Evolutionary conservation across 1,140 invertebrate genomes (phyloP).

Genomic region (Heliconius hermathena): DNA sequence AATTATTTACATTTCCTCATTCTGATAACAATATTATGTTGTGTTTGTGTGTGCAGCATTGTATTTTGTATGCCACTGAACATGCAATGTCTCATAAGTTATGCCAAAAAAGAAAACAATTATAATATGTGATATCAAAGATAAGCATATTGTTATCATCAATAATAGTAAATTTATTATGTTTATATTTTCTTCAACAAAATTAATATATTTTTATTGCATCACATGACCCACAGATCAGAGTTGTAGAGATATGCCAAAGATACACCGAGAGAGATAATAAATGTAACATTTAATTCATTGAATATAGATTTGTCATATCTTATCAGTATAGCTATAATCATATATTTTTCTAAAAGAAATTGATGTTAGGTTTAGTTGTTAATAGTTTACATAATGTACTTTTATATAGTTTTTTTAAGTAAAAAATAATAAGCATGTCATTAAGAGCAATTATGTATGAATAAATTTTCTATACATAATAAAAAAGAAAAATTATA

Average conservation of each 20-base stretch:
- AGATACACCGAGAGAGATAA: constrained; percentile 31
- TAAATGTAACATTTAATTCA: constrained; percentile 13
- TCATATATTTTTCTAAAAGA: not conserved
- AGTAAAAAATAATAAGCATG: no score
- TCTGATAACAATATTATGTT: no score
- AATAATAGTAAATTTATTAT: not conserved
- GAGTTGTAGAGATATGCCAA: constrained; percentile 40
- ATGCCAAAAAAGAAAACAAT: no score
- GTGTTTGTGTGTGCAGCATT: no score
- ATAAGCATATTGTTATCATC: not conserved
- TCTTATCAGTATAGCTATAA: constrained; percentile 7
- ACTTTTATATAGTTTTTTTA: no score
- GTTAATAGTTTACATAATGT: not conserved
- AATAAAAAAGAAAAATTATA: not conserved
- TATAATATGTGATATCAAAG: constrained; percentile 17
- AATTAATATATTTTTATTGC: constrained; percentile 42
- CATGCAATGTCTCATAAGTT: no score
- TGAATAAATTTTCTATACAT: no score
- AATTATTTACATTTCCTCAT: no score
- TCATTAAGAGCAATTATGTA: no score
- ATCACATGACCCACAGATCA: constrained; percentile 44
- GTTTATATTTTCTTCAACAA: not conserved
- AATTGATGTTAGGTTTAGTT: not conserved
- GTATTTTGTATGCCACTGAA: no score
- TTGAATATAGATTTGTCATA: constrained; percentile 17